Evolutionary conservation across 2,888 invertebrate genomes (phyloP).

Genomic region (Sinotaia quadrata): DNA sequence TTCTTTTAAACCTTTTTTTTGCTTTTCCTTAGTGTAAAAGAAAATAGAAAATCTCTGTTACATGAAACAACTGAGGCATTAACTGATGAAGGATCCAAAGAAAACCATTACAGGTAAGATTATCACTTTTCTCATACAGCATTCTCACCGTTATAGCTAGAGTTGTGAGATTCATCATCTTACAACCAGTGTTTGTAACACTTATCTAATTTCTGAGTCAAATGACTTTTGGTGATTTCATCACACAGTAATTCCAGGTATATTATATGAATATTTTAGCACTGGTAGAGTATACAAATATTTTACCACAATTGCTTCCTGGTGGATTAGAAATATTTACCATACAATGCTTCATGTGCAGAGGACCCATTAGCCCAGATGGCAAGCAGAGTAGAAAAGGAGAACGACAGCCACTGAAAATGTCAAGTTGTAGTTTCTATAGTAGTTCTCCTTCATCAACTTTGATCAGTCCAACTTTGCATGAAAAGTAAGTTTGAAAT

Average conservation of each 20-base stretch:
- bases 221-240: not conserved
- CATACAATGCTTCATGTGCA: not conserved
- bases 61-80: not conserved
- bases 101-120: slow-evolving; percentile 23
- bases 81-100: slow-evolving; percentile 20
- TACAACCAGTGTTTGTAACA: not conserved
- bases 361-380: slow-evolving; percentile 9
- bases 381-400: slow-evolving; percentile 1
- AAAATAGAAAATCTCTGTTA: not conserved
- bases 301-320: no score
- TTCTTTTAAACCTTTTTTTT: not conserved
- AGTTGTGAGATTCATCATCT: not conserved
- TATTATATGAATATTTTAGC: not conserved
- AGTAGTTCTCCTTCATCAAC: not conserved
- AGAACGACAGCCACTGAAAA: slow-evolving; percentile 10
- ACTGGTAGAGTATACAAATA: no score
- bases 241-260: not conserved
- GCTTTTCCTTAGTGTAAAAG: slow-evolving; percentile 15
- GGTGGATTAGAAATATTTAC: no score
- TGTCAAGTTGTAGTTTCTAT: slow-evolving; percentile 11
- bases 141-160: no score
- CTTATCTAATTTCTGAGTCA: not conserved
- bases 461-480: no score
- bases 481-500: no score
- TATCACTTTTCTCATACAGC: no score